These are phyloP conservation scores for Porites divaricata DNA, from an alignment of 92 coral and sea anemone species.

Conservation along the genomic window DNA sequence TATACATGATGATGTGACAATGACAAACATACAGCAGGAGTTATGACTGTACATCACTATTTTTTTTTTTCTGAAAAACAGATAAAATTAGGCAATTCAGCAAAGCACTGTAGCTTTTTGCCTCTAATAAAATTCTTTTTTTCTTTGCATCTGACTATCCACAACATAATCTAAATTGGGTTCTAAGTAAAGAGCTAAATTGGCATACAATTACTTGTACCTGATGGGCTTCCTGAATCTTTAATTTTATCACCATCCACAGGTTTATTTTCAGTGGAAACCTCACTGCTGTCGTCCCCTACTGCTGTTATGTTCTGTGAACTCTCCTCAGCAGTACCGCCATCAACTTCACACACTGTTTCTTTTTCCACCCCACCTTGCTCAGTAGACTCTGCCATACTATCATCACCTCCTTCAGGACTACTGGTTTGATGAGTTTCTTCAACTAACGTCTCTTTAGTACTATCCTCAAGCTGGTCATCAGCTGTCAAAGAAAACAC, in stretches of 20 bases:
- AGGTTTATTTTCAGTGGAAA: slow-evolving; percentile 1
- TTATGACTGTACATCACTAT: no score
- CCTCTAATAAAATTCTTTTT: no score
- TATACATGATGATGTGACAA: no score
- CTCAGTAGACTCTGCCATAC: slow-evolving; percentile 19
- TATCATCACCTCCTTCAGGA: neutral
- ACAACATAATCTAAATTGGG: no score
- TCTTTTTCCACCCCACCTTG: slow-evolving; percentile 9
- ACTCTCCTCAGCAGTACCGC: neutral
- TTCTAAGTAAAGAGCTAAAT: no score
- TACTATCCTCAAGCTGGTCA: slow-evolving; percentile 59
- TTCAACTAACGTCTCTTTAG: slow-evolving; percentile 34
- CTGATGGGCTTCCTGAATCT: slow-evolving; percentile 2
- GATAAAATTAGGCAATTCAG: no score
- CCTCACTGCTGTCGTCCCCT: slow-evolving; percentile 16
- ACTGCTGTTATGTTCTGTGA: neutral
- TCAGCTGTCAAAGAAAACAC: slow-evolving; percentile 26
- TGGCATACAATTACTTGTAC: neutral
- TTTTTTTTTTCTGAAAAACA: no score
- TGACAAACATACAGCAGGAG: no score
- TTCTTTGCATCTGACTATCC: no score
- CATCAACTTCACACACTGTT: slow-evolving; percentile 1
- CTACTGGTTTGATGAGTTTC: neutral
- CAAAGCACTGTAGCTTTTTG: no score
- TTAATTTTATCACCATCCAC: neutral